phyloP scores from a whole-genome alignment of 1,140 invertebrate species.

The Calliphora vicina region DNA sequence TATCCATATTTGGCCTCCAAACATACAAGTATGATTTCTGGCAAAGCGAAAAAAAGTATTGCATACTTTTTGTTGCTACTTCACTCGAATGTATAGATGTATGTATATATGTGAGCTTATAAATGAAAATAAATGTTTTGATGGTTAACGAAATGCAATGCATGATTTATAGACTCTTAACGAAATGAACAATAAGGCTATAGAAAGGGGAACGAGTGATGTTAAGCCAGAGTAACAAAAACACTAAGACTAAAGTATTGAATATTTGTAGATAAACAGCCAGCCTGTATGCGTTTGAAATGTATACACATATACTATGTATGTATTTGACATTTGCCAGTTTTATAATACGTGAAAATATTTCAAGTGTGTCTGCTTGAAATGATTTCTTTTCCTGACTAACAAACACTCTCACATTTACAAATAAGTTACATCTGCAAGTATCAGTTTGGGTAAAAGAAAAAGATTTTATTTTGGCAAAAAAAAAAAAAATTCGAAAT shows the following conservation, averaged over 20 bases:
- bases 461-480: too few species aligned
- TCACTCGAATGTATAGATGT: not conserved
- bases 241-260: not conserved
- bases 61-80: constrained; percentile 2
- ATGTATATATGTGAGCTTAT: not conserved
- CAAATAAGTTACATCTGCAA: not conserved
- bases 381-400: not conserved
- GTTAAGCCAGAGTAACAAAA: not conserved
- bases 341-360: constrained; percentile 26
- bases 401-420: not conserved
- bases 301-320: not conserved
- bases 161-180: constrained; percentile 28
- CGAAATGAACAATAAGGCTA: not conserved
- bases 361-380: constrained; percentile 22
- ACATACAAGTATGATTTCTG: not conserved
- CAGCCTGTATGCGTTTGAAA: not conserved
- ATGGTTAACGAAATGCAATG: constrained; percentile 32
- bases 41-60: constrained; percentile 18
- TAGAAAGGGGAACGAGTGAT: not conserved
- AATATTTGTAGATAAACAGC: constrained; percentile 20
- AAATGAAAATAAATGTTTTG: constrained; percentile 33
- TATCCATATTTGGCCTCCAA: not conserved
- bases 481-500: not conserved
- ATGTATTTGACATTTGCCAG: constrained; percentile 26
- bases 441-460: not conserved